These are phyloP conservation scores for Cheilosia soror DNA, from an alignment of 2,888 invertebrate species.

Conservation along the genomic window DNA sequence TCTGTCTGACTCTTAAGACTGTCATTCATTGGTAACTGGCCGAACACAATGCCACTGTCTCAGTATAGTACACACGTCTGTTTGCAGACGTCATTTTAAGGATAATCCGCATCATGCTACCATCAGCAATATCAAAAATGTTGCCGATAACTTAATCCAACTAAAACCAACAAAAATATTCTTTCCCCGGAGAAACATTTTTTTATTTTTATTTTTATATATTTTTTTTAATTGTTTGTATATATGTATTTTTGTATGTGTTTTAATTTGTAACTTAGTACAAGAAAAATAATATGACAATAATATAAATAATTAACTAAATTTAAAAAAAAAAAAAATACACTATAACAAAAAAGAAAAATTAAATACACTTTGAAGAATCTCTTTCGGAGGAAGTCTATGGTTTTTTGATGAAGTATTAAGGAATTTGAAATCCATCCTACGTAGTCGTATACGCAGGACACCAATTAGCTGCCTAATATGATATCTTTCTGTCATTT, in stretches of 20 bases:
- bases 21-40: no score
- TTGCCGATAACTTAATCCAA: background rate
- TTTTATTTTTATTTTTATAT: conserved; percentile 77
- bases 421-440: conserved; percentile 63
- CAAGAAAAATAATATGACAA: conserved; percentile 74
- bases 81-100: no score
- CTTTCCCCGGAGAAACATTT: conserved; percentile 83
- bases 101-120: no score
- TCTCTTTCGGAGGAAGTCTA: conserved; percentile 72
- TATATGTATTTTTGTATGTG: conserved; percentile 80
- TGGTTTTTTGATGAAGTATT: conserved; percentile 52
- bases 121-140: no score
- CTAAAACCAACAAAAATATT: conserved; percentile 77
- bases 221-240: conserved; percentile 77
- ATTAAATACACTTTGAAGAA: conserved; percentile 79
- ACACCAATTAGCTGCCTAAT: conserved; percentile 58
- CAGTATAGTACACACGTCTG: no score
- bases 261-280: conserved; percentile 76
- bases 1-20: no score
- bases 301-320: conserved; percentile 77
- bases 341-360: conserved; percentile 78
- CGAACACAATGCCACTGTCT: no score
- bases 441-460: conserved; percentile 39
- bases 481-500: conserved; percentile 67
- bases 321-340: conserved; percentile 78